Percentiles rank a stretch among this genome's conserved stretches.
These are phyloP conservation scores for Bolborhynchus lineola DNA, from an alignment of 2,113 vertebrate genomes.

Conservation along the genomic window DNA sequence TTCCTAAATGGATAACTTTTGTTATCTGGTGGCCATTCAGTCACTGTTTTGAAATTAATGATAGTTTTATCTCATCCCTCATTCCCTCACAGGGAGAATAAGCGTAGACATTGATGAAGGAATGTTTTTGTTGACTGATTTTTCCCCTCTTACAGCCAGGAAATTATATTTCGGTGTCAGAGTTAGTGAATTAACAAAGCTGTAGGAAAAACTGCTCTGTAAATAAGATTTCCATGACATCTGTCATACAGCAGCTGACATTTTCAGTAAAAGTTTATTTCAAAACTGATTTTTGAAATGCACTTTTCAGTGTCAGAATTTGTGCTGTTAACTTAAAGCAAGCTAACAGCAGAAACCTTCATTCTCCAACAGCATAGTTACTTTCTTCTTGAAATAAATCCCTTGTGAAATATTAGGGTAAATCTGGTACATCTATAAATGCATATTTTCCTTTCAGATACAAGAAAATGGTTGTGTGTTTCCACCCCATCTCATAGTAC, in stretches of 20 bases:
- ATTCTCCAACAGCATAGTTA: neutral
- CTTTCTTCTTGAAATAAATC: neutral
- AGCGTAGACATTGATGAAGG: neutral
- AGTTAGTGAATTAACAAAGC: constrained; percentile 30
- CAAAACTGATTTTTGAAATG: neutral
- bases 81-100: neutral
- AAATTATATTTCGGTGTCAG: constrained; percentile 1
- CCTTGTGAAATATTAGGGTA: neutral
- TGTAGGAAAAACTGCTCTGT: neutral
- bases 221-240: constrained; percentile 28
- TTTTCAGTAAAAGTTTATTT: constrained; percentile 36
- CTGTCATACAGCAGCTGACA: constrained; percentile 16
- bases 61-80: neutral
- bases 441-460: constrained; percentile 65
- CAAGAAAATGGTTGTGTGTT: constrained; percentile 73
- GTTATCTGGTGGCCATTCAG: neutral
- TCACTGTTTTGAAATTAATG: neutral
- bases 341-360: neutral
- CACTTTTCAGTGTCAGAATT: neutral
- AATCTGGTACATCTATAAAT: neutral
- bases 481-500: neutral
- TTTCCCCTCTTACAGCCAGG: neutral
- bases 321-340: neutral
- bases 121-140: neutral
- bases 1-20: neutral